A percentile compares a stretch with the other conserved stretches of the same genome.
phyloP scores from a whole-genome alignment of 2,888 invertebrate genomes.

The Epinotia bilunana region DNA sequence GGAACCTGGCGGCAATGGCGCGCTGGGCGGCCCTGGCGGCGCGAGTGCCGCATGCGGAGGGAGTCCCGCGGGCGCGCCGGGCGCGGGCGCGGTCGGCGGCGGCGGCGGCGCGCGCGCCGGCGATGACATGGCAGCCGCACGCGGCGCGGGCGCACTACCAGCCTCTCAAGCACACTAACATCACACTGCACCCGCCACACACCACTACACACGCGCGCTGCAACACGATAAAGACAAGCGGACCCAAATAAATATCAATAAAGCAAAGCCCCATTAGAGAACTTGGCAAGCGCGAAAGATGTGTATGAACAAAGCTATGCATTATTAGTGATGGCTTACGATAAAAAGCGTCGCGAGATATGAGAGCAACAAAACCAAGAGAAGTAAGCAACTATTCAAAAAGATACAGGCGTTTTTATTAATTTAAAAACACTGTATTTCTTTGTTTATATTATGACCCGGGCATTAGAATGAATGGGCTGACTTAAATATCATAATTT shows the following conservation, averaged over 20 bases:
- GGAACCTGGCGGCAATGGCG: conserved; percentile 70
- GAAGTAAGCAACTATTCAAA: conserved; percentile 7
- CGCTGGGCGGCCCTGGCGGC: conserved; percentile 52
- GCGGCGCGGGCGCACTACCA: conserved; percentile 61
- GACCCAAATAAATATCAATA: conserved; percentile 78
- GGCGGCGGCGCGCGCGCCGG: conserved; percentile 71
- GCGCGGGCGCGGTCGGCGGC: conserved; percentile 51
- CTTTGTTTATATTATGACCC: background rate
- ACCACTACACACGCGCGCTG: conserved; percentile 78
- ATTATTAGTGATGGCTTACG: conserved; percentile 1
- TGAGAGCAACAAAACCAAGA: conserved; percentile 29
- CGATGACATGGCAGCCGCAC: conserved; percentile 66
- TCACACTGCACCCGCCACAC: conserved; percentile 67
- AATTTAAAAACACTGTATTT: background rate
- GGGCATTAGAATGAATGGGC: no score
- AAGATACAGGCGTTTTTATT: conserved; percentile 16
- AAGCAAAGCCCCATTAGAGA: conserved; percentile 64
- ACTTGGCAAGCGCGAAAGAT: conserved; percentile 51
- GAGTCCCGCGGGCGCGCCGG: conserved; percentile 57
- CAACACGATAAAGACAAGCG: conserved; percentile 78
- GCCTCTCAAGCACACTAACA: conserved; percentile 62
- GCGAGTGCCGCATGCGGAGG: conserved; percentile 53
- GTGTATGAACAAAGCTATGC: background rate
- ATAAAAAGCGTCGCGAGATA: conserved; percentile 20
- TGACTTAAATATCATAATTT: no score